Base-by-base conservation (phyloP, 2,113 vertebrate genomes). In the Triplophysa rosa region DNA sequence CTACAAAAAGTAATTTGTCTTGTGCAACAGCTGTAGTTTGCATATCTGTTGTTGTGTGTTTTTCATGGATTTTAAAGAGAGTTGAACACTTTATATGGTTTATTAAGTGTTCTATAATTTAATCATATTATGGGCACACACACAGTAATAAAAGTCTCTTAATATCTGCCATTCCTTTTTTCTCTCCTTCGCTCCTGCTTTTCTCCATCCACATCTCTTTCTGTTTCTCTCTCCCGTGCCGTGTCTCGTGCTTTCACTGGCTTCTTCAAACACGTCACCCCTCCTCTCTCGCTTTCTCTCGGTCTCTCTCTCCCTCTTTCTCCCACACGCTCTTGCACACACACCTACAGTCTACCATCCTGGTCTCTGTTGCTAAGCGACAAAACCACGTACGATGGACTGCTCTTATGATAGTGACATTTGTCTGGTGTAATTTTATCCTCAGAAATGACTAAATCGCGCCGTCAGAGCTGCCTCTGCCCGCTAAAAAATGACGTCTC, bases 311-410 rank as follows among this genome's bases (percentile, higher is more conserved):
- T 67, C 49, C 19, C 52, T 58, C 45, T 63, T 80, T 78, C 84
- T 85, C 89, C 87, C 89, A 91, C 90, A 87, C 90, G 59, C 85
- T 86, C 63, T 81, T n/a, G 58, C 78, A 89, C 90, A 89, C 89
- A 90, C 91, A 93, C 91, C 91, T 91, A 92, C 90, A 84, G 91
- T 92, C 90, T 92, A 89, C 90, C 89, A 82, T 87, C 88, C 92
- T 90, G 90, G 89, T 91, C 89, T 91, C 88, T 92, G 93, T 94
- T 94, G 93, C 92, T 93, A 92, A 86, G 92, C 90, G 88, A 94
- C 92, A 89, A 79, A 37, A 87, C 87, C 69, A 80, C 82, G 88
- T 90, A 86, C 65, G 71, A 87, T 89, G 91, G 87, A 90, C 89
- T 90, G 90, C 89, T 91, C 91, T 91, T 90, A 88, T 88, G 89